These are phyloP conservation scores for Drosophila quinaria DNA, from an alignment of 2,888 invertebrate genomes.

Conservation along the genomic window DNA sequence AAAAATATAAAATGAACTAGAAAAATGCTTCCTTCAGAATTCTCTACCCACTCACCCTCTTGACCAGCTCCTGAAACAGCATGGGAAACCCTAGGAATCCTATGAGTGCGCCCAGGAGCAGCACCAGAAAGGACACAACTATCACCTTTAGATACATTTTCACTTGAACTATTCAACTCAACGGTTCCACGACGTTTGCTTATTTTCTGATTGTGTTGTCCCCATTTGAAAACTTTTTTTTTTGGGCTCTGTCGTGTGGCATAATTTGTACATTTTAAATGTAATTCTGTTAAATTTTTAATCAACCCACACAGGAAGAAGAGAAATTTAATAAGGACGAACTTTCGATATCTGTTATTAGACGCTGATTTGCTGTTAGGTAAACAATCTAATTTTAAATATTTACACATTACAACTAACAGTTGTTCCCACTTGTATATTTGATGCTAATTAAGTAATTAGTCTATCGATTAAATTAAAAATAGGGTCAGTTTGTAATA, in stretches of 20 bases:
- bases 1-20: background rate
- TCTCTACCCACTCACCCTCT: slow-evolving; percentile 86
- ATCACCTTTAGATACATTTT: slow-evolving; percentile 84
- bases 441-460: slow-evolving; percentile 31
- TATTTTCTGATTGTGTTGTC: background rate
- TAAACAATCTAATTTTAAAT: slow-evolving; percentile 25
- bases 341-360: slow-evolving; percentile 7
- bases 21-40: rapidly evolving
- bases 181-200: slow-evolving; percentile 23
- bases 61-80: slow-evolving; percentile 88
- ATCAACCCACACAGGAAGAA: slow-evolving; percentile 1
- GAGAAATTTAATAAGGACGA: slow-evolving; percentile 1
- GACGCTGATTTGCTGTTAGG: slow-evolving; percentile 9
- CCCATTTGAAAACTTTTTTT: slow-evolving; percentile 37
- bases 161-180: slow-evolving; percentile 8
- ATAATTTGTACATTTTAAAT: slow-evolving; percentile 39
- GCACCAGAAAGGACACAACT: slow-evolving; percentile 87
- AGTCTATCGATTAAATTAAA: background rate
- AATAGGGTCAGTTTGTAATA: slow-evolving; percentile 5
- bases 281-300: slow-evolving; percentile 37
- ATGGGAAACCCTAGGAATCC: slow-evolving; percentile 90
- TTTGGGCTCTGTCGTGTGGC: slow-evolving; percentile 39
- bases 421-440: slow-evolving; percentile 1
- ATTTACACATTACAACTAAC: slow-evolving; percentile 22
- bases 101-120: slow-evolving; percentile 88